Evolutionary conservation across 2,113 vertebrate genomes (phyloP).

Genomic region (Drymodes brunneopygia): DNA sequence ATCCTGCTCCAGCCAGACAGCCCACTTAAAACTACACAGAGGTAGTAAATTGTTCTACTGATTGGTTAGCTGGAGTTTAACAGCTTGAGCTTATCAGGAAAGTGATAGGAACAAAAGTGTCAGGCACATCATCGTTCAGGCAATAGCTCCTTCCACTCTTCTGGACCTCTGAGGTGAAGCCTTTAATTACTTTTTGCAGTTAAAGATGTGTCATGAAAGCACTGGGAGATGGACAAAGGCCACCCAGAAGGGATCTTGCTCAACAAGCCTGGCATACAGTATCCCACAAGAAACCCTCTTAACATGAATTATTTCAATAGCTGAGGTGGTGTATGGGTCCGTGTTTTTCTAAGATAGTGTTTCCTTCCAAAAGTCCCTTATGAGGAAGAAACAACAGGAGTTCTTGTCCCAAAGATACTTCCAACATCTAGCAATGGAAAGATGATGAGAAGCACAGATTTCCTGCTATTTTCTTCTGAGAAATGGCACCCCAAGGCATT

Average conservation of each 20-base stretch:
- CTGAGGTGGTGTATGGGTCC: neutral
- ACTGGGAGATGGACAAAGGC: conserved; percentile 20
- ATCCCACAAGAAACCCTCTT: neutral
- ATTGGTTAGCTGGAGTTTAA: neutral
- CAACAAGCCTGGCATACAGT: neutral
- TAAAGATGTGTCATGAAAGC: conserved; percentile 13
- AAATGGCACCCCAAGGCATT: conserved; percentile 19
- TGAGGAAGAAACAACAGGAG: conserved; percentile 18
- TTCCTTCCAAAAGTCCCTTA: neutral
- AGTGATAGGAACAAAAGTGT: neutral
- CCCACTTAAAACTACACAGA: conserved; percentile 8
- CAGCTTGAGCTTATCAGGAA: neutral
- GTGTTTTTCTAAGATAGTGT: neutral
- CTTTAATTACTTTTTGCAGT: neutral
- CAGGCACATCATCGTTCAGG: neutral
- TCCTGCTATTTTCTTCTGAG: neutral
- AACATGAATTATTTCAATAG: neutral
- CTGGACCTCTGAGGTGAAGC: conserved; percentile 20
- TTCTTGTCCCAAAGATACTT: neutral
- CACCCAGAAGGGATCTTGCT: conserved; percentile 51
- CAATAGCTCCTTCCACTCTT: neutral
- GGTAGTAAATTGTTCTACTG: conserved; percentile 24
- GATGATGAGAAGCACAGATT: conserved; percentile 26
- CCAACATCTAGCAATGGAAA: neutral
- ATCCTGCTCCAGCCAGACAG: conserved; percentile 1